Percentiles rank a stretch among this genome's conserved stretches.
phyloP scores from a whole-genome alignment of 2,888 invertebrate genomes.

The Cryptophagus acutangulus region DNA sequence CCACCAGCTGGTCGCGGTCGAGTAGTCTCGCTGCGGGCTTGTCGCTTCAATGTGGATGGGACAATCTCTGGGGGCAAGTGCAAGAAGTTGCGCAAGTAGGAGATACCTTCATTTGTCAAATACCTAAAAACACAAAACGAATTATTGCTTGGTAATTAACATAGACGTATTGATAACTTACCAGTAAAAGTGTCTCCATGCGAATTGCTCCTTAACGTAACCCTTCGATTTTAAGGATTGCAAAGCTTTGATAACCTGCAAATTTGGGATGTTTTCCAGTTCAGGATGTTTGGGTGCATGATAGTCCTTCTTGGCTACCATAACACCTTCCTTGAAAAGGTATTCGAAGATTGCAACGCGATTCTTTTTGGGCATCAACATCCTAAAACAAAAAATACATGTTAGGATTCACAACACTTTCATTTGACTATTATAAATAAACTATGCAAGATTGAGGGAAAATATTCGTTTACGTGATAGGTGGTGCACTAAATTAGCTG shows the following conservation, averaged over 20 bases:
- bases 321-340: slow-evolving; percentile 98
- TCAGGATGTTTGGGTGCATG: slow-evolving; percentile 98
- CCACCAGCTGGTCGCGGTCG: slow-evolving; percentile 67
- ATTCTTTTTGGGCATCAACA: slow-evolving; percentile 99
- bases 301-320: slow-evolving; percentile 98
- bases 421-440: no score
- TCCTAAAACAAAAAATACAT: slow-evolving; percentile 56
- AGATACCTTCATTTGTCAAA: slow-evolving; percentile 96
- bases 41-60: slow-evolving; percentile 93
- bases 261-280: slow-evolving; percentile 89
- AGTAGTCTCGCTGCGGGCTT: slow-evolving; percentile 78
- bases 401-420: no score
- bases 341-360: slow-evolving; percentile 95
- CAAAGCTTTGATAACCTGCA: slow-evolving; percentile 97
- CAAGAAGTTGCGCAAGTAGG: slow-evolving; percentile 89
- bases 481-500: no score
- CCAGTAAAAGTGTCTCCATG: slow-evolving; percentile 99
- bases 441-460: no score
- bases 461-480: no score
- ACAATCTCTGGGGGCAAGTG: slow-evolving; percentile 99
- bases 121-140: slow-evolving; percentile 58
- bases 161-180: slow-evolving; percentile 39
- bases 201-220: slow-evolving; percentile 98
- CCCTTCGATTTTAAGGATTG: slow-evolving; percentile 95
- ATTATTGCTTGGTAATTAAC: slow-evolving; percentile 7